Evolutionary conservation across 1,140 invertebrate genomes (phyloP).

Genomic region (Lysiphlebus fabarum): DNA sequence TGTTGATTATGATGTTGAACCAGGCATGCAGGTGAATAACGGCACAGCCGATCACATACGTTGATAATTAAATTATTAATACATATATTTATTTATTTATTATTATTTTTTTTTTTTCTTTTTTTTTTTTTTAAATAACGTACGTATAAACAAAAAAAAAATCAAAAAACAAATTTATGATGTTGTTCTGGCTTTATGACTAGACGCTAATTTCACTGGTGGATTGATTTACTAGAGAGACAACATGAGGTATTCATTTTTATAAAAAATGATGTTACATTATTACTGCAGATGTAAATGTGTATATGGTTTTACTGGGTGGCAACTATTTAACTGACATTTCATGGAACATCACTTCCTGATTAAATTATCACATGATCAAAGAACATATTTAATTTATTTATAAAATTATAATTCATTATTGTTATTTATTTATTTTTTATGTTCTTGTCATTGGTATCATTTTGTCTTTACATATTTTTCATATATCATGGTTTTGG

Average conservation of each 20-base stretch:
- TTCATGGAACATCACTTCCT: neutral
- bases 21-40: conserved; percentile 53
- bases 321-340: neutral
- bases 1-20: conserved; percentile 40
- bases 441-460: too few relatives aligned
- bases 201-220: conserved; percentile 16
- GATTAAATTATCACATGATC: conserved; percentile 4
- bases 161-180: conserved; percentile 3
- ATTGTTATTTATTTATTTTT: neutral
- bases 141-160: conserved; percentile 14
- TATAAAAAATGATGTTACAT: neutral
- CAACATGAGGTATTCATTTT: neutral
- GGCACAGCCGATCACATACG: conserved; percentile 47
- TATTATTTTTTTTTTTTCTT: conserved; percentile 29
- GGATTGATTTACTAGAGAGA: neutral
- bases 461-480: neutral
- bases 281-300: neutral
- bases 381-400: conserved; percentile 12
- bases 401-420: conserved; percentile 7
- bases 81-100: conserved; percentile 32
- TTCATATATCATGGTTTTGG: neutral
- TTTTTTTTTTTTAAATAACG: too few relatives aligned
- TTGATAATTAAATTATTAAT: conserved; percentile 37
- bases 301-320: neutral
- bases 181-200: conserved; percentile 22